A percentile compares a stretch with the other conserved stretches of the same genome.
Conservation (phyloP, 1,140 invertebrate genomes). For the Drosophila nannoptera region DNA sequence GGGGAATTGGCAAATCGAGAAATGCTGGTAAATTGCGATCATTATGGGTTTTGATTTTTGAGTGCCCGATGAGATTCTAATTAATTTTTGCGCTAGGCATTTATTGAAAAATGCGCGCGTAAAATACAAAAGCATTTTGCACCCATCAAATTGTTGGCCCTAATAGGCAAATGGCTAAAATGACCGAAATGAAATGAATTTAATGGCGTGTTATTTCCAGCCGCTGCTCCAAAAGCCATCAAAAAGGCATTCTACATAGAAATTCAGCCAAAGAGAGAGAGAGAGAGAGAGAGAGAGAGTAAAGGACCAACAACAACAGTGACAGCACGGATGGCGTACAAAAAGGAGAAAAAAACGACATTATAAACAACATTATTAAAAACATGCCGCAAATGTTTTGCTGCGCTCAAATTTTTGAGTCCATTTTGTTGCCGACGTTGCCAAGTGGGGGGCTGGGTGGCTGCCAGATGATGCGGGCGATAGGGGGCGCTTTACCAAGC, state of each 20-base stretch:
- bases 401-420: constrained; percentile 73
- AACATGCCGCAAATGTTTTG: constrained; percentile 78
- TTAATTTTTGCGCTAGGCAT: constrained; percentile 56
- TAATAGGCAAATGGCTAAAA: constrained; percentile 34
- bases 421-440: constrained; percentile 62
- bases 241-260: constrained; percentile 62
- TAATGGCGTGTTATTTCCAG: constrained; percentile 47
- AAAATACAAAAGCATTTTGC: constrained; percentile 20
- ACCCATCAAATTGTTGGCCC: constrained; percentile 29
- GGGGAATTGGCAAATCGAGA: constrained; percentile 49
- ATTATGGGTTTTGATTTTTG: constrained; percentile 71
- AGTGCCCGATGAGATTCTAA: constrained; percentile 50
- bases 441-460: constrained; percentile 6
- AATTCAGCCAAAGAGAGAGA: constrained; percentile 54
- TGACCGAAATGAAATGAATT: constrained; percentile 50
- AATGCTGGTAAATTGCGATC: constrained; percentile 59
- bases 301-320: constrained; percentile 18
- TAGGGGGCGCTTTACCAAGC: constrained; percentile 26
- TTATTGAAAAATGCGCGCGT: constrained; percentile 40
- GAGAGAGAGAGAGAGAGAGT: neutral
- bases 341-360: constrained; percentile 58
- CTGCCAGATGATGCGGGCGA: neutral
- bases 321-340: constrained; percentile 14
- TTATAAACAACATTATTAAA: constrained; percentile 79
- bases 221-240: constrained; percentile 32